Base-by-base conservation (phyloP, 2,888 invertebrate species). In the Dolichopus griseipennis region DNA sequence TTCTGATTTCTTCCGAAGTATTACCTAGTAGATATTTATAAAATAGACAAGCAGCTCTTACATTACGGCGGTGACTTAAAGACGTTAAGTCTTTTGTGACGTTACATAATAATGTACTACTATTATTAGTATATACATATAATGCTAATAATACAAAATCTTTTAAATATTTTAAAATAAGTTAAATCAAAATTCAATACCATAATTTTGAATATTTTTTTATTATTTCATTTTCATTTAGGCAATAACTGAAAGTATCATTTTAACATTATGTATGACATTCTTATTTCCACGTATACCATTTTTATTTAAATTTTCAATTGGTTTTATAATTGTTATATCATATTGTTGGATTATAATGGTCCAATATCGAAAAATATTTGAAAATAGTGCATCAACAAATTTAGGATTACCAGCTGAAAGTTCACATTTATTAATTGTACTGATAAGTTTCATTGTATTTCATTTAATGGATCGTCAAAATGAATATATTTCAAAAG, bases 381-480 rank as follows among this genome's bases (percentile, higher is more conserved):
- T 86, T 65, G 81, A 88, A 80, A 77, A 81, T 18, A 88, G 88
- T 72, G 85, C 87, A 7, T 86, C 89, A 0, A 90, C 89, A 82
- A 92, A 91, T 78, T 86, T 89, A 15, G 84, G 85, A 10, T 77
- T 93, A 67, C 85, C 87, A 73, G 85, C 91, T 0, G 84, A 87
- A 75, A 78, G 89, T 37, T 87, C 91, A 0, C 93, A 93, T 75
- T 85, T 91, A 8, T 81, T 94, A 69, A 87, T 88, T 64, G 85
- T 94, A 4, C 78, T 88, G 0, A 89, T 92, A 70, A 85, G 93
- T 41, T 87, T 90, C 20, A 79, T 91, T 41, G 90, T 92, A 1
- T 84, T 95, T 22, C 92, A 93, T 78, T 84, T 93, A 73, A 88
- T 95, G 73, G 95, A 95, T 79, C 86, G 95, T 75, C 94, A 95